A percentile compares a stretch with the other conserved stretches of the same genome.
phyloP scores from a whole-genome alignment of 1,140 invertebrate genomes.

The Vanessa atalanta region DNA sequence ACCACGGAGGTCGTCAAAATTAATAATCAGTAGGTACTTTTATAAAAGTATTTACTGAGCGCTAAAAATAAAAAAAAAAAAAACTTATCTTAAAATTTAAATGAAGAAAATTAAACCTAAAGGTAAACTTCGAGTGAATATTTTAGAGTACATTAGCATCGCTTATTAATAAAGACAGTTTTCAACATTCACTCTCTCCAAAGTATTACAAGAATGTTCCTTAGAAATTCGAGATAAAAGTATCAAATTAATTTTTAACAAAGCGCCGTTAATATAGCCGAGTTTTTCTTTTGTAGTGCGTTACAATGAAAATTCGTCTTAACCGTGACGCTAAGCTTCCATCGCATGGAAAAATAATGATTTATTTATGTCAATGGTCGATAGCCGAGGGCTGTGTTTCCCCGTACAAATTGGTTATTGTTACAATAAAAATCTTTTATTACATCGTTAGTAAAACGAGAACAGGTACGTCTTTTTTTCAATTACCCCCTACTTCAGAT shows the following conservation, averaged over 20 bases:
- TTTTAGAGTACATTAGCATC: slow-evolving; percentile 31
- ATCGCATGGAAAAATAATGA: slow-evolving; percentile 66
- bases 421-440: slow-evolving; percentile 77
- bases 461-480: slow-evolving; percentile 64
- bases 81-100: not conserved
- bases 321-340: slow-evolving; percentile 56
- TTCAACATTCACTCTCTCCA: slow-evolving; percentile 19
- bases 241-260: slow-evolving; percentile 80
- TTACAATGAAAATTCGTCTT: slow-evolving; percentile 75
- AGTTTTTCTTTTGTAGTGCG: slow-evolving; percentile 76
- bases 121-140: slow-evolving; percentile 22
- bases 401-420: slow-evolving; percentile 76
- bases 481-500: slow-evolving; percentile 56
- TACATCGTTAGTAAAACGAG: slow-evolving; percentile 78
- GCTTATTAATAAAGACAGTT: slow-evolving; percentile 36
- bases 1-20: no score
- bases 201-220: slow-evolving; percentile 51
- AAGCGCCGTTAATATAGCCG: slow-evolving; percentile 62
- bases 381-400: slow-evolving; percentile 64
- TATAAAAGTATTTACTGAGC: no score
- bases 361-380: slow-evolving; percentile 79
- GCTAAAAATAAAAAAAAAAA: not conserved
- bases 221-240: slow-evolving; percentile 72
- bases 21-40: no score
- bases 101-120: slow-evolving; percentile 5